Base-by-base conservation (phyloP, 2,113 vertebrate genomes). In the Garra rufa region DNA sequence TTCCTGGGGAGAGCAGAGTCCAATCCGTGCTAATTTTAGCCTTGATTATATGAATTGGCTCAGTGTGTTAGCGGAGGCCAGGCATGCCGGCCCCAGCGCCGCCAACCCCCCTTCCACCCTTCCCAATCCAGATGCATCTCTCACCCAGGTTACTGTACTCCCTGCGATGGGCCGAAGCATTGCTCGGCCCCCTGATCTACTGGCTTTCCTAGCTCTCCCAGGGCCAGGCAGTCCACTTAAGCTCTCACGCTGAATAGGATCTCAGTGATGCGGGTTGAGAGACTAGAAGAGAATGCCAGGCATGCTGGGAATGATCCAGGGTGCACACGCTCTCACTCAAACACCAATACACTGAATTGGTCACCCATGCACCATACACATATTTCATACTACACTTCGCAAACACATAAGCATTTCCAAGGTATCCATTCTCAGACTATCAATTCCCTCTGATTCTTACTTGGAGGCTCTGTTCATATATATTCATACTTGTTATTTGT, bases 11-110 rank as follows among this genome's bases (percentile, higher is more conserved):
- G 76, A 89, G 89, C 85, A 86, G 88, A 89, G 82, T 88, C 78
- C 85, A 89, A 77, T 81, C 65, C 55, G 24, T 67, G 81, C 90
- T 94, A 94, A 94, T 92, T 94, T 93, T 94, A 94, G 92, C 87
- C 55, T 85, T 89, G 89, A 92, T 94, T 93, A 92, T 91, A 94
- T 94, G 93, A 94, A 94, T 92, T 93, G 93, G 90, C 91, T 88
- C 91, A 92, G 92, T 93, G 91, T 93, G 88, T 90, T 85, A 85
- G 90, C 86, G 88, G 87, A 91, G 87, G 84, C 87, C 86, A 82
- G 76, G 90, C 89, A 90, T 91, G 85, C 88, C 26, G 81, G 48
- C 76, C 63, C 63, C 83, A 34, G 52, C 34, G 15, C 55, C 38
- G 24, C 85, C 87, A 86, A 87, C 83, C 85, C 85, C 84, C 89